phyloP scores from a whole-genome alignment of 2,113 vertebrate genomes.

The Rhegmatorhina hoffmannsi region DNA sequence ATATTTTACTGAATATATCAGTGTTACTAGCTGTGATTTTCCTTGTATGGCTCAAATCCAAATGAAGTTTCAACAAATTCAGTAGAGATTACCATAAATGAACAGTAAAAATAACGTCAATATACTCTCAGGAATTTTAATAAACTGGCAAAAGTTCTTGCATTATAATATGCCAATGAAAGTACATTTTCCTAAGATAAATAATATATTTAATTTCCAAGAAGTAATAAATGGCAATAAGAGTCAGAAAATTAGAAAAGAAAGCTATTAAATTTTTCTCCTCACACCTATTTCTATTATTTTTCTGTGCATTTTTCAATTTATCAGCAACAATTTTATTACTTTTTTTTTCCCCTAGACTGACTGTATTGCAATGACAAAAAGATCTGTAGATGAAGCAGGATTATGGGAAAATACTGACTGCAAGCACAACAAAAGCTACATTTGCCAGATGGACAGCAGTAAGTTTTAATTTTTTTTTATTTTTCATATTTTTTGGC shows the following conservation, averaged over 20 bases:
- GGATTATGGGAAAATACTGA: conserved; percentile 12
- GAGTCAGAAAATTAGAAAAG: background rate
- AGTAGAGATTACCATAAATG: background rate
- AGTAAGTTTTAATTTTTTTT: conserved; percentile 1
- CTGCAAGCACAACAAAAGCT: conserved; percentile 26
- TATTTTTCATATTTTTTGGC: too few relatives aligned
- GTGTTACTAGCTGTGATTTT: background rate
- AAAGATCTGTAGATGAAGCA: background rate
- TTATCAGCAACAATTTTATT: background rate
- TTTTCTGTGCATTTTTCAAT: background rate
- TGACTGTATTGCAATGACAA: background rate
- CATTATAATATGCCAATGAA: background rate
- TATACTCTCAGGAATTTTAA: background rate
- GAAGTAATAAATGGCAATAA: background rate
- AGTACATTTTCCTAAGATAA: background rate
- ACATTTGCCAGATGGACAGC: conserved; percentile 38
- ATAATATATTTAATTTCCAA: background rate
- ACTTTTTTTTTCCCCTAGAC: background rate
- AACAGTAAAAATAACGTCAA: background rate
- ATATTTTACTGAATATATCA: background rate
- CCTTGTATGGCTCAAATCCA: background rate
- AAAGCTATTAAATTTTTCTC: background rate
- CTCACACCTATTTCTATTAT: background rate
- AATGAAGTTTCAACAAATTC: background rate
- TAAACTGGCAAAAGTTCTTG: background rate